phyloP scores from a whole-genome alignment of 2,797 vertebrate species.

The Euthynnus affinis region DNA sequence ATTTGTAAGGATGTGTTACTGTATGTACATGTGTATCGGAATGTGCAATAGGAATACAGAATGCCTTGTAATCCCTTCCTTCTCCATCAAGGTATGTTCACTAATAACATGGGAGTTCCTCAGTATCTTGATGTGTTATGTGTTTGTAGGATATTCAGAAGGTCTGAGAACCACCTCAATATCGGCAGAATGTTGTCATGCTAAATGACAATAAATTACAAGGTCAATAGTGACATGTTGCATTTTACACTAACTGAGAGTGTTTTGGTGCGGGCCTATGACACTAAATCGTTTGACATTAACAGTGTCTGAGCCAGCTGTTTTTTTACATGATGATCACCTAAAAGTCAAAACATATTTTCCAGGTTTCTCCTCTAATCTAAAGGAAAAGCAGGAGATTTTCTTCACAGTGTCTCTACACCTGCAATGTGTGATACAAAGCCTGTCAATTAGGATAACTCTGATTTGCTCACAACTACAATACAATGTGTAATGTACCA shows the following conservation, averaged over 20 bases:
- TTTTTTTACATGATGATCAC: constrained; percentile 16
- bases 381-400: background rate
- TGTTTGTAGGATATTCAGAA: background rate
- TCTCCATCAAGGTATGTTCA: background rate
- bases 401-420: background rate
- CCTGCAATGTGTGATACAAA: background rate
- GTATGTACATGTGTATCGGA: constrained; percentile 8
- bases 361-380: background rate
- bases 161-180: background rate
- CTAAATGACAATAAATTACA: background rate
- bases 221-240: background rate
- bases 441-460: background rate
- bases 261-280: background rate
- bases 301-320: background rate
- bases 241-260: background rate
- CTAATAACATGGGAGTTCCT: constrained; percentile 1
- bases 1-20: constrained; percentile 1
- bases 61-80: background rate
- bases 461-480: background rate
- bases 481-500: background rate
- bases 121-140: background rate
- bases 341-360: background rate
- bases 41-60: background rate
- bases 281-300: constrained; percentile 1
- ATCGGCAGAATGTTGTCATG: background rate